phyloP scores from a whole-genome alignment of 2,113 vertebrate genomes.

The Myiozetetes cayanensis region DNA sequence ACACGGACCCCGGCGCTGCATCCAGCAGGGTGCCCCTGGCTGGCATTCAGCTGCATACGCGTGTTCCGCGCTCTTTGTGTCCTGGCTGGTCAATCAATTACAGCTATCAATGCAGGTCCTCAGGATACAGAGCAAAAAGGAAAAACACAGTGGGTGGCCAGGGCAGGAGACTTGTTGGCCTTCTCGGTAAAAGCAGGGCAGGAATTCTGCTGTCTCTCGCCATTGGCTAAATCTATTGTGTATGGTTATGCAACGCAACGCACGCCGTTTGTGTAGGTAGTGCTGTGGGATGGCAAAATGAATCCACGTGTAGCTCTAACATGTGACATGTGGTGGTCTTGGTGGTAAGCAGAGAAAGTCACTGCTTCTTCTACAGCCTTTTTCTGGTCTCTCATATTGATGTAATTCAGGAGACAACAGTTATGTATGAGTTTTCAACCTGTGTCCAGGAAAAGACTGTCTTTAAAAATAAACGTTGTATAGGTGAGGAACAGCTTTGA shows the following conservation, averaged over 20 bases:
- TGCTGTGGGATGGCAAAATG: accelerated
- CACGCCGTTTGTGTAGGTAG: neutral
- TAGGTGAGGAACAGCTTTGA: neutral
- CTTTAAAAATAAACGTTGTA: neutral
- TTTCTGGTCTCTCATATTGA: neutral
- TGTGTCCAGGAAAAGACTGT: neutral
- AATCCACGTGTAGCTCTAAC: neutral
- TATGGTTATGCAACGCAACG: neutral
- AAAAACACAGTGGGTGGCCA: constrained; percentile 21
- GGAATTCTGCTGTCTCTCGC: neutral
- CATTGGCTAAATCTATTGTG: neutral
- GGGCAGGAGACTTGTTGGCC: neutral
- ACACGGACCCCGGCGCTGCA: neutral
- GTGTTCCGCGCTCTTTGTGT: neutral
- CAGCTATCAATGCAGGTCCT: constrained; percentile 6
- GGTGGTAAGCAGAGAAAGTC: neutral
- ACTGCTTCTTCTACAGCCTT: neutral
- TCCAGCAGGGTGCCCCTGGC: neutral
- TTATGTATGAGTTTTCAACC: neutral
- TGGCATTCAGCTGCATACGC: neutral
- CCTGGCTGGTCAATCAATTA: neutral
- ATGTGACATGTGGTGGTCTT: neutral
- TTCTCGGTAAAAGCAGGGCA: neutral
- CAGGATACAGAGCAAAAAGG: constrained; percentile 16
- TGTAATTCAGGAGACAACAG: neutral